Percentiles rank a stretch among this genome's conserved stretches.
These are phyloP conservation scores for Pantelozetes paolii DNA, from an alignment of 2,888 invertebrate genomes.

Conservation along the genomic window DNA sequence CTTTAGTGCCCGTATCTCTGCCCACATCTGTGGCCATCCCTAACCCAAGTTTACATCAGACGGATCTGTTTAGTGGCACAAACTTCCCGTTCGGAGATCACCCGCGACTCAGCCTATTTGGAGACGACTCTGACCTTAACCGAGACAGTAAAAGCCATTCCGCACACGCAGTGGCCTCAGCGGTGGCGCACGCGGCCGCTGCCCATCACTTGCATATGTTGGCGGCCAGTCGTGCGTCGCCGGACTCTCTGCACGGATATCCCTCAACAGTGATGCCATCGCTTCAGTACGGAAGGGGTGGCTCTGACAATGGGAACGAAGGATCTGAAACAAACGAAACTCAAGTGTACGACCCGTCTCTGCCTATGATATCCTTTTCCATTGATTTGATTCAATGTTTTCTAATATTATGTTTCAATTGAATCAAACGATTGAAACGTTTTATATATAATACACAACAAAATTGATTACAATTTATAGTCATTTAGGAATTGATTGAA, in stretches of 20 bases:
- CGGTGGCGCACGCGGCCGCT: slow-evolving; percentile 39
- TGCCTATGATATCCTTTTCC: slow-evolving; percentile 94
- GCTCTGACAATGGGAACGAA: slow-evolving; percentile 67
- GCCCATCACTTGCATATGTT: slow-evolving; percentile 43
- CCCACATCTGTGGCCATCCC: slow-evolving; percentile 95
- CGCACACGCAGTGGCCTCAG: slow-evolving; percentile 33
- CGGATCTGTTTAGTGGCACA: slow-evolving; percentile 86
- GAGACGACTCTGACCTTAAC: slow-evolving; percentile 38
- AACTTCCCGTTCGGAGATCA: slow-evolving; percentile 47
- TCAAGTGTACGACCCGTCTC: slow-evolving; percentile 77
- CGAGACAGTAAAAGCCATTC: slow-evolving; percentile 4
- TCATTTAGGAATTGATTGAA: slow-evolving; percentile 1
- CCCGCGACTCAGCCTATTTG: slow-evolving; percentile 32
- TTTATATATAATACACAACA: background rate
- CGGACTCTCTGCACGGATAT: slow-evolving; percentile 46
- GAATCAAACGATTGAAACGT: background rate
- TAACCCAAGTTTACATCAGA: slow-evolving; percentile 90
- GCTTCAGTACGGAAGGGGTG: slow-evolving; percentile 51
- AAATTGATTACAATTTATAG: background rate
- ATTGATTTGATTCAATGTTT: slow-evolving; percentile 50
- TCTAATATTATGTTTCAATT: background rate
- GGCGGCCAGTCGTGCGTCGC: slow-evolving; percentile 45
- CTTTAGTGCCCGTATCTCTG: slow-evolving; percentile 34
- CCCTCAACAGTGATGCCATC: slow-evolving; percentile 12
- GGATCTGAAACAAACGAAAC: slow-evolving; percentile 54